Conservation (phyloP, 2,113 vertebrate species). For the Peromyscus polionotus region DNA sequence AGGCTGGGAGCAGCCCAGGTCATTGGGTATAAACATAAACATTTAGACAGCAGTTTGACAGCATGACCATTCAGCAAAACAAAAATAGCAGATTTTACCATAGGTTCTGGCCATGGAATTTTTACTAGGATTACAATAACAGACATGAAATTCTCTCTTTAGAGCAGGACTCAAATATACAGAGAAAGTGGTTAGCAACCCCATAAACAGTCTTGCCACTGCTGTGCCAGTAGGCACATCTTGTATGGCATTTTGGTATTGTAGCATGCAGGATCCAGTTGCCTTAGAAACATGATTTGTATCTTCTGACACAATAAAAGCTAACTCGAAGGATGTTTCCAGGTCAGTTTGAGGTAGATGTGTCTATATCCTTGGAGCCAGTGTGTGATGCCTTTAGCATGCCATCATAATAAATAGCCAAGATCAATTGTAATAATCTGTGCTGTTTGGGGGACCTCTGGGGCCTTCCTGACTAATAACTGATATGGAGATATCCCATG, state of each 20-base stretch:
- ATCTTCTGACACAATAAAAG: background rate
- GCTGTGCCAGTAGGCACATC: background rate
- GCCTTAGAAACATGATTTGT: background rate
- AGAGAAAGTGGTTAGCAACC: background rate
- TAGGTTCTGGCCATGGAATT: background rate
- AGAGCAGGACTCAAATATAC: background rate
- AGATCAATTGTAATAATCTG: background rate
- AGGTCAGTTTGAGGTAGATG: background rate
- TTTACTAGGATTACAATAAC: background rate
- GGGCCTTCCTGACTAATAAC: background rate
- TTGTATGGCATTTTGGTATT: background rate
- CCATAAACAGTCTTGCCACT: background rate
- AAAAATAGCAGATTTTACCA: no score
- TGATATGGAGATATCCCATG: background rate
- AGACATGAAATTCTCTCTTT: background rate
- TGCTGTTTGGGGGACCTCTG: background rate
- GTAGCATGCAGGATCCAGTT: background rate
- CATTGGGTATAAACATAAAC: background rate
- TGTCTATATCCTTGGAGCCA: background rate
- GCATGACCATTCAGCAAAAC: background rate
- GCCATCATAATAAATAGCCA: background rate
- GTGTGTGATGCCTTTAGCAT: background rate
- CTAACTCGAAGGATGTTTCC: background rate
- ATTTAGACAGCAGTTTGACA: background rate
- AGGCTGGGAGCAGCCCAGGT: background rate